Conservation (phyloP, 2,797 vertebrate species). For the Melanotaenia parkinsoni region DNA sequence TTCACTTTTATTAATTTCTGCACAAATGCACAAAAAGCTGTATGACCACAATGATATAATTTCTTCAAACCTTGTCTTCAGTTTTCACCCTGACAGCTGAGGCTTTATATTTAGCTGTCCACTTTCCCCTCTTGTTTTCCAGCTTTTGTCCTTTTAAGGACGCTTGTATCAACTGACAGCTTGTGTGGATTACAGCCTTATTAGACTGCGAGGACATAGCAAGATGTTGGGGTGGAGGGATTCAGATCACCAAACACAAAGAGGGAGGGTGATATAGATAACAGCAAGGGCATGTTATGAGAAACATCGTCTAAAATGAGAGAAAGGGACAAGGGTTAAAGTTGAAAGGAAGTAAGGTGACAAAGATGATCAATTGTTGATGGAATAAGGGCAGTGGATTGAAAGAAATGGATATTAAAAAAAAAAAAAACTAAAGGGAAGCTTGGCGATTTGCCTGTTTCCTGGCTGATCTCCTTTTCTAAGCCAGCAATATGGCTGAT, state of each 20-base stretch:
- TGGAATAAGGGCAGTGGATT: slow-evolving; percentile 18
- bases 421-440: slow-evolving; percentile 46
- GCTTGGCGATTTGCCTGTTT: slow-evolving; percentile 77
- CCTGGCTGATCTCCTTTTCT: slow-evolving; percentile 80
- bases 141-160: slow-evolving; percentile 82
- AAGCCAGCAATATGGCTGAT: slow-evolving; percentile 83
- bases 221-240: slow-evolving; percentile 84
- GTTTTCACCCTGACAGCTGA: slow-evolving; percentile 80
- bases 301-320: slow-evolving; percentile 32
- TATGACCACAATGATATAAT: slow-evolving; percentile 55
- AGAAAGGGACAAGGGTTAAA: slow-evolving; percentile 23
- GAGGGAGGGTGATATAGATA: slow-evolving; percentile 40
- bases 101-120: slow-evolving; percentile 83
- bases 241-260: slow-evolving; percentile 77
- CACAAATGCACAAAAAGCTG: slow-evolving; percentile 6
- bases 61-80: slow-evolving; percentile 68
- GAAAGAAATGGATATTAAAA: slow-evolving; percentile 29
- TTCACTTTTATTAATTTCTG: too few species aligned
- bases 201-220: slow-evolving; percentile 85
- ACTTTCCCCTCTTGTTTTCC: slow-evolving; percentile 71
- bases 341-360: slow-evolving; percentile 1
- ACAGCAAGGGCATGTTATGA: slow-evolving; percentile 26
- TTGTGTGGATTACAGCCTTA: slow-evolving; percentile 88
- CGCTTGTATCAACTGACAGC: slow-evolving; percentile 88
- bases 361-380: slow-evolving; percentile 6